These are phyloP conservation scores for Linnaemya vulpina DNA, from an alignment of 2,888 invertebrate species.

Conservation along the genomic window DNA sequence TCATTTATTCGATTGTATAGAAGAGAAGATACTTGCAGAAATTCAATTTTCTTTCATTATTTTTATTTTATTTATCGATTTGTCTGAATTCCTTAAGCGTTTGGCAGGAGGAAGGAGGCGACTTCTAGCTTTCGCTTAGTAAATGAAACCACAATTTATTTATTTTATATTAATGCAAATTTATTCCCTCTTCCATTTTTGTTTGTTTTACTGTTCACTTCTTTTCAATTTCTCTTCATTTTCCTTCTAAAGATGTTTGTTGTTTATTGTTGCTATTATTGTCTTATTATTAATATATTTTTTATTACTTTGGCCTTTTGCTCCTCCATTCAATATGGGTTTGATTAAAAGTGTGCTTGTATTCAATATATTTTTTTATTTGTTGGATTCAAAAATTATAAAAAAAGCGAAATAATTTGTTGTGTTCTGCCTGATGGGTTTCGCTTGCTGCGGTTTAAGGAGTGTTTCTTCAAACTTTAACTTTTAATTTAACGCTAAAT, in stretches of 20 bases:
- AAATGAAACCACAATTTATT: constrained; percentile 46
- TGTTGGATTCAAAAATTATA: constrained; percentile 18
- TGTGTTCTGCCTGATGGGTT: constrained; percentile 38
- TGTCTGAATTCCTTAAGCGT: constrained; percentile 4
- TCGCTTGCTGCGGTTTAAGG: constrained; percentile 18
- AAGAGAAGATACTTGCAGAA: neutral
- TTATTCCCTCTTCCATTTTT: constrained; percentile 9
- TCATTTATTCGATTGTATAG: constrained; percentile 34
- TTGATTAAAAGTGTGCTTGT: constrained; percentile 64
- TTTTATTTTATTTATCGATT: neutral
- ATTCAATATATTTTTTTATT: constrained; percentile 29
- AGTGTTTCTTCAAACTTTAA: constrained; percentile 20
- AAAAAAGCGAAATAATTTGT: neutral
- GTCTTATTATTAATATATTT: constrained; percentile 24
- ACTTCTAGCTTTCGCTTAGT: constrained; percentile 10
- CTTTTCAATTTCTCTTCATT: neutral
- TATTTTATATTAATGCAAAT: constrained; percentile 23
- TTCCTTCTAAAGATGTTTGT: constrained; percentile 48
- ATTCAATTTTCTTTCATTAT: neutral
- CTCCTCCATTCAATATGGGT: constrained; percentile 25
- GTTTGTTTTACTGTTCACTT: constrained; percentile 24
- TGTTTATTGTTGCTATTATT: constrained; percentile 44
- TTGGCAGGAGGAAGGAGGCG: neutral
- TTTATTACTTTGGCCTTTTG: constrained; percentile 31
- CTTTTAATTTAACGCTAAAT: constrained; percentile 72